Conservation (phyloP, 1,140 invertebrate species). For the Lanistes nyassanus region DNA sequence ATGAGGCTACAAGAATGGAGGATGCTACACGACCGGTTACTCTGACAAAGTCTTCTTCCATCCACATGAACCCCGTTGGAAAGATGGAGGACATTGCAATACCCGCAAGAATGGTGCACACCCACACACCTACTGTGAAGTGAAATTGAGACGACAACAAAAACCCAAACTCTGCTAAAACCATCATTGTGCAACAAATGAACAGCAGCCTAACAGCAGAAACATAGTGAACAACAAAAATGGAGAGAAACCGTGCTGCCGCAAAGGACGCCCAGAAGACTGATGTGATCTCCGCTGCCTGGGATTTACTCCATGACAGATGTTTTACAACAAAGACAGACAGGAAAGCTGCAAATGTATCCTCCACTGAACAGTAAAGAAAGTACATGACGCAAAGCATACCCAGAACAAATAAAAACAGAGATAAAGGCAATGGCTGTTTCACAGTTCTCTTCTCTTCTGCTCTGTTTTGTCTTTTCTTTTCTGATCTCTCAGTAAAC, state of each 20-base stretch:
- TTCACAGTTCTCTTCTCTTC: conserved; percentile 13
- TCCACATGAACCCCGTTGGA: conserved; percentile 40
- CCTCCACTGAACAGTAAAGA: conserved; percentile 44
- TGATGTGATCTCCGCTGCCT: conserved; percentile 31
- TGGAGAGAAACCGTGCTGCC: conserved; percentile 33
- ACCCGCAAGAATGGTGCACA: conserved; percentile 26
- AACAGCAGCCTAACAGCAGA: conserved; percentile 28
- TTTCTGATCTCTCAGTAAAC: conserved; percentile 15
- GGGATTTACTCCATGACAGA: conserved; percentile 36
- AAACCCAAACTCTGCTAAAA: conserved; percentile 23
- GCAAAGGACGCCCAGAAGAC: conserved; percentile 36
- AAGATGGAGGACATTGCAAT: conserved; percentile 38
- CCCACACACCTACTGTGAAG: conserved; percentile 24
- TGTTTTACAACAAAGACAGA: conserved; percentile 41
- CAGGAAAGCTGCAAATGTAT: conserved; percentile 41
- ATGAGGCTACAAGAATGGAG: conserved; percentile 37
- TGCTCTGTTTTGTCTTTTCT: neutral
- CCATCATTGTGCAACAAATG: conserved; percentile 13
- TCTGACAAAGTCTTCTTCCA: conserved; percentile 38
- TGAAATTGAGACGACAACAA: conserved; percentile 9
- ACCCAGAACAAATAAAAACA: conserved; percentile 22
- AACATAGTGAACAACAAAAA: conserved; percentile 32
- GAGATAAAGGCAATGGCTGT: conserved; percentile 16
- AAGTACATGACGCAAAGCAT: conserved; percentile 29
- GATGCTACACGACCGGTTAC: conserved; percentile 41